Base-by-base conservation (phyloP, 2,888 invertebrate genomes). In the Ennomos erosarius region DNA sequence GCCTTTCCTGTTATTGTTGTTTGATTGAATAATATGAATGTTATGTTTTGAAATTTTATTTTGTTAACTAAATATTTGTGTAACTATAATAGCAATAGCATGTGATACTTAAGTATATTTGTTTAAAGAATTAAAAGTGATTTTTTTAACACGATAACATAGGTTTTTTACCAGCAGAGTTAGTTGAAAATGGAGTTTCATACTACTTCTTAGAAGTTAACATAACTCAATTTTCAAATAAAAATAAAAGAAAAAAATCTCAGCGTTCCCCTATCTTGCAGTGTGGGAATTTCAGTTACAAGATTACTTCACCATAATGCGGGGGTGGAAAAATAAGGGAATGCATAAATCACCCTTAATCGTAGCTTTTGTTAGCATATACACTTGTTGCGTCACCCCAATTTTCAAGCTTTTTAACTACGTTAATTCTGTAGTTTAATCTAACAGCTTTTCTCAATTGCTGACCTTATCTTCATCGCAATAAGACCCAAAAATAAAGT, bases 241-340 rank as follows among this genome's bases (percentile, higher is more conserved):
- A 47, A 9, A 16, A 52, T 62, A 71, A 80, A 81, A 75, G 74
- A 37, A 38, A 58, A 46, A 57, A 48, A 51, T 11, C 37, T 44
- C 44, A 42, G 0, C 35, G n/a, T 44, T 43, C 67, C 76, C 75
- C 70, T 69, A 59, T 57, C 58, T 68, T 50, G 55, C 57, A 84
- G 84, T 89, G 89, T 92, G 91, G 88, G 91, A 92, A 91, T 88
- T 88, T 91, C 90, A 84, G 90, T 92, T 91, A 86, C 80, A 74
- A 80, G 78, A 83, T 84, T 79, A 77, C 74, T 78, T 72, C 68
- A 81, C 78, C 75, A 78, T 69, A 76, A 80, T 71, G 76, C 63
- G 86, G 73, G 89, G 90, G 88, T 86, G 88, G 85, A 87, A 87
- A 49, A 88, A 88, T 87, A 88, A 90, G 85, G 75, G 84, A 79